These are phyloP conservation scores for Metallyticus violacea DNA, from an alignment of 2,888 invertebrate species.

Conservation along the genomic window DNA sequence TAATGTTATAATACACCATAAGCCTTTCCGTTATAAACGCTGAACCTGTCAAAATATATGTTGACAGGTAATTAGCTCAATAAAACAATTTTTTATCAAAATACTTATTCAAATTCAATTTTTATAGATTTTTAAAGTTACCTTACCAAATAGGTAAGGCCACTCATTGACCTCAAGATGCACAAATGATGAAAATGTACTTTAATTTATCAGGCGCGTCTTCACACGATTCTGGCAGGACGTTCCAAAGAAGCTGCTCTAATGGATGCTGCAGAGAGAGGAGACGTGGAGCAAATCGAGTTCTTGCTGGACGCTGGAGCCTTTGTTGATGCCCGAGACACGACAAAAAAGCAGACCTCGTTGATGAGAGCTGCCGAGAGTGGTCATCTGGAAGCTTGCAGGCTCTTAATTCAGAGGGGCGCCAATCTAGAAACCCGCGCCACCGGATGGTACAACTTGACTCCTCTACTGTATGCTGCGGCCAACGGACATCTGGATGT, in stretches of 20 bases:
- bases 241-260: neutral
- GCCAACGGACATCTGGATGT: neutral
- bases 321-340: neutral
- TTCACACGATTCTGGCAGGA: neutral
- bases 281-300: neutral
- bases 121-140: no score
- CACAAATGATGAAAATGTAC: neutral
- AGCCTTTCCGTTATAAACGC: no score
- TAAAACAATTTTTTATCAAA: no score
- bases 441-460: neutral
- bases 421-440: neutral
- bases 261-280: neutral
- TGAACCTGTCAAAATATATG: no score
- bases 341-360: neutral
- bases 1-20: no score
- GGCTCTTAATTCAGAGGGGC: neutral
- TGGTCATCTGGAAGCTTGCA: neutral
- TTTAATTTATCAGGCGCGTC: neutral
- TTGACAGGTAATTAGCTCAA: no score
- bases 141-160: no score
- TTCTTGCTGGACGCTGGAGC: neutral
- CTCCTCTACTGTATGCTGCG: neutral
- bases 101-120: no score
- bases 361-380: neutral
- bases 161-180: no score